These are phyloP conservation scores for Montipora cactus DNA, from an alignment of 64 coral and sea anemone species.

Conservation along the genomic window DNA sequence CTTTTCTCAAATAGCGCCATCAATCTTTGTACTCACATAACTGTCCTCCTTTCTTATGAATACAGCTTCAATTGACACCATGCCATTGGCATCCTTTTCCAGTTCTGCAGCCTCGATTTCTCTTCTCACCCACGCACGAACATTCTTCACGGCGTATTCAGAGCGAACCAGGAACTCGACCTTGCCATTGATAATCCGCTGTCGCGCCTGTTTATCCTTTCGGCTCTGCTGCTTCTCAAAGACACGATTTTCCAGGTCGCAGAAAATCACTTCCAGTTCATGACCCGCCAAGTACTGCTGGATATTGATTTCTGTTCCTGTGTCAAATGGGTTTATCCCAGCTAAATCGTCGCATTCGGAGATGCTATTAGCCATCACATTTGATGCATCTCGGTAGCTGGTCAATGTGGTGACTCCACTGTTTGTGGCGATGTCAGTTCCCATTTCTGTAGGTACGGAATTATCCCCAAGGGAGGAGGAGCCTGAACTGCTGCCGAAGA, in stretches of 20 bases:
- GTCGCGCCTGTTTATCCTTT: conserved; percentile 85
- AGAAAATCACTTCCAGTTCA: conserved; percentile 54
- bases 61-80: conserved; percentile 38
- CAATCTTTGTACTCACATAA: neutral
- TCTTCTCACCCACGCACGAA: conserved; percentile 75
- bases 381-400: neutral
- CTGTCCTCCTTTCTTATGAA: neutral
- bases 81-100: conserved; percentile 80
- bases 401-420: neutral
- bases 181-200: conserved; percentile 89
- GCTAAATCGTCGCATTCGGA: neutral
- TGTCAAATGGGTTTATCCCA: conserved; percentile 2
- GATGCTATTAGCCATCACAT: neutral
- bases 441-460: neutral
- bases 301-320: conserved; percentile 1
- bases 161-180: conserved; percentile 56
- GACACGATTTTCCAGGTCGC: conserved; percentile 57
- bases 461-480: neutral
- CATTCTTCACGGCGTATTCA: conserved; percentile 19
- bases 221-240: conserved; percentile 94
- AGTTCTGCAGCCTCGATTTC: conserved; percentile 64
- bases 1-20: no score
- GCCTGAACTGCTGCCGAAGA: neutral
- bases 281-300: neutral
- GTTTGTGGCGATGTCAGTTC: neutral